Evolutionary conservation across 2,113 vertebrate species (phyloP), one percentile per base, ranked within the genome.

Genomic region (Phrynosoma platyrhinos): DNA sequence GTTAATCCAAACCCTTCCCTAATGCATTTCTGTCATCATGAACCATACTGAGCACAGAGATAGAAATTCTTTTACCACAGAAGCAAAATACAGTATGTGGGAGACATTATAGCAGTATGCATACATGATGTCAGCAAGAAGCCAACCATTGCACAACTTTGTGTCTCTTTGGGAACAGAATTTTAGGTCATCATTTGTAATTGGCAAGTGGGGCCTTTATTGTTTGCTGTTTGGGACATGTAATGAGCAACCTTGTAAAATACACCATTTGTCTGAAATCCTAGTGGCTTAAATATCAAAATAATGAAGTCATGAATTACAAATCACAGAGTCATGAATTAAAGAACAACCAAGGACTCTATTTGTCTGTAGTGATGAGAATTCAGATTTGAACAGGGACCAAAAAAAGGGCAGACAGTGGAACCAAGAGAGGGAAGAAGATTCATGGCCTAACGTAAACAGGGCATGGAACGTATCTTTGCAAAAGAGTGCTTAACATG

Each of bases 261-360:
- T 23, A 62, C 9, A 77, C 74, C 30, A 40, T 55, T 83, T 78
- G 72, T 55, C 87, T 88, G 47, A 88, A 83, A 88, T 76, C 72
- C 81, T 83, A 14, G 40, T 88, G 58, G 81, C 72, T 83, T 83
- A 88, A 88, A 83, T 83, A 88, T 77, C 80, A 88, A 88, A 88
- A 88, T 78, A 88, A 88, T 88, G 74, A 88, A 83, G 74, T 83
- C 87, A 83, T 88, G 87, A 88, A 88, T 88, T 88, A 83, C 81
- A 88, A 88, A 88, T 88, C 74, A 68, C 25, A 40, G 52, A 81
- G 86, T 88, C 87, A 88, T 88, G 87, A 88, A 88, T 88, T 88
- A 88, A 88, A 88, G 87, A 88, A 88, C 75, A 78, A 83, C 87
- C 32, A 14, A 53, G 87, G 62, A 88, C 68, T 77, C 32, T 66